Evolutionary conservation across 2,113 vertebrate species (phyloP).

Genomic region (Phalacrocorax brasilianus): DNA sequence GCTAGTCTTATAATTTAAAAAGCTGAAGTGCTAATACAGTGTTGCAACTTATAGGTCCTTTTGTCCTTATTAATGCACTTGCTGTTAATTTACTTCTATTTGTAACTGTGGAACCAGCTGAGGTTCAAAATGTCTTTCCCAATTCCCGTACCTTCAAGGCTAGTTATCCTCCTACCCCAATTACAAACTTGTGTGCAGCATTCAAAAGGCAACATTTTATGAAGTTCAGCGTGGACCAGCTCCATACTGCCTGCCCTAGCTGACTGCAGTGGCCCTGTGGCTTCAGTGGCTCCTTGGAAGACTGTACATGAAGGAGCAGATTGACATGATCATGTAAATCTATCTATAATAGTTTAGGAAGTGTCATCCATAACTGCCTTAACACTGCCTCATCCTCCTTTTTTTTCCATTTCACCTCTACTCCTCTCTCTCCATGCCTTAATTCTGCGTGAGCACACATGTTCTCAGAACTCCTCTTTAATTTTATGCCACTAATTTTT

Average conservation of each 20-base stretch:
- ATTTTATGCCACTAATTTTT: not conserved
- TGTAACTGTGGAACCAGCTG: not conserved
- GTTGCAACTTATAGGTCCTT: not conserved
- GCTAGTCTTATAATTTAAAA: not conserved
- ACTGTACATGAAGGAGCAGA: not conserved
- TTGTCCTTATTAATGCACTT: not conserved
- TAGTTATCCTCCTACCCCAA: not conserved
- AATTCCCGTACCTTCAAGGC: not conserved
- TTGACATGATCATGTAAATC: not conserved
- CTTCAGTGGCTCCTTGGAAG: not conserved
- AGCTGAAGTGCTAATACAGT: not conserved
- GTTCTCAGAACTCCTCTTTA: not conserved
- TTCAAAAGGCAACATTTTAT: not conserved
- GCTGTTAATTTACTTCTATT: not conserved
- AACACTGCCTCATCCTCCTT: not conserved
- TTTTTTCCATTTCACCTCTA: not conserved
- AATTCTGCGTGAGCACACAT: not conserved
- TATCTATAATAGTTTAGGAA: not conserved
- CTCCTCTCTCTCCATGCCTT: not conserved
- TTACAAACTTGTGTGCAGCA: not conserved
- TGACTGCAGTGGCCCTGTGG: not conserved
- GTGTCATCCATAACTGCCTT: not conserved
- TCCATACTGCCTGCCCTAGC: not conserved
- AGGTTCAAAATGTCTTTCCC: not conserved
- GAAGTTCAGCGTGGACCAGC: not conserved